Base-by-base conservation (phyloP, 2,797 vertebrate species). In the Myotis daubentonii region DNA sequence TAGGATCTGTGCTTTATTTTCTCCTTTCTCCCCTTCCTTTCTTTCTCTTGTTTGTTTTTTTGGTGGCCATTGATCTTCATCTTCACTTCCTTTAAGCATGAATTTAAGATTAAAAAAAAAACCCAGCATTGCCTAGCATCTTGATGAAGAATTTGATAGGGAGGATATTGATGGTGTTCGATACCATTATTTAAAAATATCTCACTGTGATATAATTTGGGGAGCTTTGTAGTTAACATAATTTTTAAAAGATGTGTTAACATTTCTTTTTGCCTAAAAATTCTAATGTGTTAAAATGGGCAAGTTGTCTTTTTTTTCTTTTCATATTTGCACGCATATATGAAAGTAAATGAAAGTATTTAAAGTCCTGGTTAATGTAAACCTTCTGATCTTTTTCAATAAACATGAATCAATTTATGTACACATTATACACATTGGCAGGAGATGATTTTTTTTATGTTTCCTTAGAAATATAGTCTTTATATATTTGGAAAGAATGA, bases 211-310 rank as follows among this genome's bases (percentile, higher is more conserved):
- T 92, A 79, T 55, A 82, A 91, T 92, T 94, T 75, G 57, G 25
- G 8, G 25, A 41, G 22, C 23, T 93, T 88, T 51, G 22, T 76
- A 74, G 25, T 86, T 93, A 87, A 68, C 1, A n/a, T 96, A 97
- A 97, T 97, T 97, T 97, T 92, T 36, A 97, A 96, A 96, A 91
- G 85, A 95, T 97, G 88, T 70, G 62, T 97, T 97, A 97, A 85
- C 85, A 95, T 95, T 95, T 97, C 86, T 91, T 97, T 97, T 94
- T 97, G 1, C 0, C 80, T 97, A 95, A 96, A 96, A 97, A 95
- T 97, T 97, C 75, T 93, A 96, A 38, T 97, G 2, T 75, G 36
- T 60, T 97, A 93, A 98, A 98, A 97, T 33, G n/a, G 78, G 30
- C 72, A 1, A 17, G 3, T 93, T 95, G 79, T 96, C 95, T 25